A percentile compares a stretch with the other conserved stretches of the same genome.
Conservation (phyloP, 1,140 invertebrate species). For the Latrodectus geometricus region DNA sequence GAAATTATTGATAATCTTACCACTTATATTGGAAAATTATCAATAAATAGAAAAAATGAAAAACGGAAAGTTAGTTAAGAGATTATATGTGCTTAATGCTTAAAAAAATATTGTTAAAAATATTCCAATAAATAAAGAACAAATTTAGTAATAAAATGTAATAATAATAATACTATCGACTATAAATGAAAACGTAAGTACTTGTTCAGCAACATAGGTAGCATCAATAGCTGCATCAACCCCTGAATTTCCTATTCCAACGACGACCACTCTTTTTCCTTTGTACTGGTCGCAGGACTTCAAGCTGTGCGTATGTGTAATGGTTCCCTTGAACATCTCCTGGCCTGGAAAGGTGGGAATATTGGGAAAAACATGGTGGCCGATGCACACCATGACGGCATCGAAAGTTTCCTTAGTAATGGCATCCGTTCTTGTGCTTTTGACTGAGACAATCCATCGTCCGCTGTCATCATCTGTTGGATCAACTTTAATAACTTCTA, state of each 20-base stretch:
- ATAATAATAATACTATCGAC: too few species aligned
- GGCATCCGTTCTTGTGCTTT: neutral
- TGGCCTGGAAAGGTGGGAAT: constrained; percentile 64
- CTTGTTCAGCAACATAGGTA: constrained; percentile 66
- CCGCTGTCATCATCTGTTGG: neutral
- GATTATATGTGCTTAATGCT: too few species aligned
- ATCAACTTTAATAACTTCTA: neutral
- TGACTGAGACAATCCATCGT: neutral
- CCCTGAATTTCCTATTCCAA: constrained; percentile 69
- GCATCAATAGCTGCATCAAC: constrained; percentile 69
- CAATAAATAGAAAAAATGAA: too few species aligned
- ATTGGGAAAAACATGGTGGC: constrained; percentile 65
- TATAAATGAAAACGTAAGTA: constrained; percentile 37
- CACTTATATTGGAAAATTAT: too few species aligned
- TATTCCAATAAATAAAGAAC: too few species aligned
- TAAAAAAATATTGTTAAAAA: too few species aligned
- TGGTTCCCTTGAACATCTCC: constrained; percentile 65
- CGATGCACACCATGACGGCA: constrained; percentile 63
- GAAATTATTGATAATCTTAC: too few species aligned
- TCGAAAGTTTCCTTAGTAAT: constrained; percentile 50
- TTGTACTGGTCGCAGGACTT: constrained; percentile 60
- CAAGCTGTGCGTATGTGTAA: constrained; percentile 45
- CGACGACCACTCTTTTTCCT: constrained; percentile 65
- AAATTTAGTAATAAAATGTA: too few species aligned
- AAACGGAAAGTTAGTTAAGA: too few species aligned